Base-by-base conservation (phyloP, 2,113 vertebrate species). In the Perognathus longimembris region DNA sequence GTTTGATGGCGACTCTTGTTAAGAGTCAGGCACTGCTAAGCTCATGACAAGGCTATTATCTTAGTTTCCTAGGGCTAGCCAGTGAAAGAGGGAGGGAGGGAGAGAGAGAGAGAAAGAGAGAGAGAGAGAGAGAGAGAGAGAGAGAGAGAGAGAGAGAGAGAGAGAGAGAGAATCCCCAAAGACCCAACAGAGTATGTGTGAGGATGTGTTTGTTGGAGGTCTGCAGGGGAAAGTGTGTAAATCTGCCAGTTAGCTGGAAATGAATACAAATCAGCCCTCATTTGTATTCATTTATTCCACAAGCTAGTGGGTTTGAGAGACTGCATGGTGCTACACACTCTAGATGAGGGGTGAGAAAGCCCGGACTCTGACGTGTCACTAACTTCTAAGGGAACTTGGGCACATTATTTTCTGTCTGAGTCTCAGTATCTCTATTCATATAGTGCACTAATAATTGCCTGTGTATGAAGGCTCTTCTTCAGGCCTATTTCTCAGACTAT, bases 251-350 rank as follows among this genome's bases (percentile, higher is more conserved):
- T 80, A 77, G 82, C 67, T 67, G 73, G 12, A 59, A 86, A 64
- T 69, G 90, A 92, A 85, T 93, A 88, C 91, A 92, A 90, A 96
- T 92, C 92, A 84, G 67, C 71, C 76, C 73, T 95, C 75, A 83
- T 92, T 54, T 88, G 67, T 90, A 83, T 93, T 80, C 79, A 95
- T 74, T 67, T 87, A 73, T 83, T 89, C 89, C 76, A 84, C 20
- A 38, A 83, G 83, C 66, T 50, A 76, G 79, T 0, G 0, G 42
- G 26, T 57, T 20, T 24, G 61, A 85, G 75, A 80, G 45, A 64
- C 79, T 90, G 67, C 75, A 26, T 26, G 42, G 91, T 18, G 14
- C 22, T 78, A 40, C 54, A 34, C 36, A 71, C 22, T 71, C 66
- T 67, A 76, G 93, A 67, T 3, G 10, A 75, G 32, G 59, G 15